Percentiles rank a stretch among this genome's conserved stretches.
These are phyloP conservation scores for Eucidaris tribuloides DNA, from an alignment of 35 echinoderm and acorn worm genomes.

Conservation along the genomic window DNA sequence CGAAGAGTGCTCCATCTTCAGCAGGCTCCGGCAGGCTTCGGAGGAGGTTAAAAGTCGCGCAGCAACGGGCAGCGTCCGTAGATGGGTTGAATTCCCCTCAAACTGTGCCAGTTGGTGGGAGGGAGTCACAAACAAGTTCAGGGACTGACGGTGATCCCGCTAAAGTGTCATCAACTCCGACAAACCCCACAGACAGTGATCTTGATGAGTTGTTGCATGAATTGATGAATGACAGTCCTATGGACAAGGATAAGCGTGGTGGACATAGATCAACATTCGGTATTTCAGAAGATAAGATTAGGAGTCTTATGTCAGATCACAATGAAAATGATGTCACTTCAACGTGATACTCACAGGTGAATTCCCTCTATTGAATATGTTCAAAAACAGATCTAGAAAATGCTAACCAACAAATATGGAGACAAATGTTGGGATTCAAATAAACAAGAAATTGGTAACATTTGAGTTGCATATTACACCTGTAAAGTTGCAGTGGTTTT, in stretches of 20 bases:
- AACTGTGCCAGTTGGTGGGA: no score
- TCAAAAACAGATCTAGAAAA: no score
- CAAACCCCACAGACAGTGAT: background rate
- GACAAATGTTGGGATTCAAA: no score
- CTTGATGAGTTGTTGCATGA: background rate
- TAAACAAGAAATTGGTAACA: no score
- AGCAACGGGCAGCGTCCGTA: constrained; percentile 1
- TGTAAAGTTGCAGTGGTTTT: no score
- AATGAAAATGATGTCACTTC: no score
- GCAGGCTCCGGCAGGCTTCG: background rate
- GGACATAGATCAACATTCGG: background rate
- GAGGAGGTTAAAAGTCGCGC: background rate
- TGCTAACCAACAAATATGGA: no score
- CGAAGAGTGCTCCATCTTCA: constrained; percentile 1
- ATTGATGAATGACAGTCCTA: background rate
- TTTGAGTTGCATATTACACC: no score
- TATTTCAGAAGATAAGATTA: constrained; percentile 1
- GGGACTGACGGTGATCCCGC: background rate
- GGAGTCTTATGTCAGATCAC: background rate
- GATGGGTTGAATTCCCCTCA: no score
- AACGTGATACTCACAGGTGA: no score
- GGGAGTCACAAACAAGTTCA: no score
- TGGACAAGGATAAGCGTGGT: background rate
- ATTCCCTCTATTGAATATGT: no score
- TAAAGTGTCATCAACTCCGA: background rate